Percentiles rank a stretch among this genome's conserved stretches.
Conservation (phyloP, 2,797 vertebrate species). For the Sitta carolinensis region DNA sequence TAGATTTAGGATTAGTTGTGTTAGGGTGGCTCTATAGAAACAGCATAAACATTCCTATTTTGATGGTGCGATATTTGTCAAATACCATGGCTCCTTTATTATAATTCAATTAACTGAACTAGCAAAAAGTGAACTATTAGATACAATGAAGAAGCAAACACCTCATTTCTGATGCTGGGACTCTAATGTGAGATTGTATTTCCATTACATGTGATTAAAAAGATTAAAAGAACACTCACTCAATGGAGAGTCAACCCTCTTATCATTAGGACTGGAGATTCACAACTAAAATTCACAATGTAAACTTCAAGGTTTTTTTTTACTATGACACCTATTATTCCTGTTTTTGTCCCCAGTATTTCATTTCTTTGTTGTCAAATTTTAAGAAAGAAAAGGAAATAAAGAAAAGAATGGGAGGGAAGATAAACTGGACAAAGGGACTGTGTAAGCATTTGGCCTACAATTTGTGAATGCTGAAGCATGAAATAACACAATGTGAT, state of each 20-base stretch:
- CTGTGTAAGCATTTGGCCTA: not conserved
- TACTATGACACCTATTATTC: not conserved
- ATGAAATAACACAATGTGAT: conserved; percentile 49
- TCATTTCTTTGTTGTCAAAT: not conserved
- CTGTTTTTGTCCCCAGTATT: not conserved
- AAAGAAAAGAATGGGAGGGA: not conserved
- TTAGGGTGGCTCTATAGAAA: conserved; percentile 20
- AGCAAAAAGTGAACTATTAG: not conserved
- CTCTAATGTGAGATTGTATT: not conserved
- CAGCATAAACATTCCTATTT: conserved; percentile 12
- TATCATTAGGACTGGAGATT: not conserved
- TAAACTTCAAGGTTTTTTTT: not conserved
- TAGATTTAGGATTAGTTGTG: conserved; percentile 28
- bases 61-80: not conserved
- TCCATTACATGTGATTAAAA: not conserved
- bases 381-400: not conserved
- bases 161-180: not conserved
- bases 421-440: not conserved
- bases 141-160: not conserved
- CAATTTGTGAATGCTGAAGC: conserved; percentile 36
- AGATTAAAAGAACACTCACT: not conserved
- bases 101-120: not conserved
- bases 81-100: not conserved
- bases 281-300: not conserved
- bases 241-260: not conserved